Evolutionary conservation across 2,888 invertebrate genomes (phyloP).

Genomic region (Trichopoda pennipes): DNA sequence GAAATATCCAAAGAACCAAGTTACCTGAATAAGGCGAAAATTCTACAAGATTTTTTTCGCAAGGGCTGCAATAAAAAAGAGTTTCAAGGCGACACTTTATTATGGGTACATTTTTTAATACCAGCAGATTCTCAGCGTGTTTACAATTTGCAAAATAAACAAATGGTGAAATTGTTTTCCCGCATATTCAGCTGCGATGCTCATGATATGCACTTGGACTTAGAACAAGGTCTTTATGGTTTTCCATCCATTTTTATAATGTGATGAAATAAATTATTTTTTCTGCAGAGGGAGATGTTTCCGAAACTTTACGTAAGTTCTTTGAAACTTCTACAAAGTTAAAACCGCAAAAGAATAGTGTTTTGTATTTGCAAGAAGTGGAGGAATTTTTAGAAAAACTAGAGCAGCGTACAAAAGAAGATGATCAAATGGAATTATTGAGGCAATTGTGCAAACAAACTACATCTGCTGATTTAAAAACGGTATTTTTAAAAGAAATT

Average conservation of each 20-base stretch:
- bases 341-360: conserved; percentile 85
- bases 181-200: conserved; percentile 88
- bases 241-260: not conserved
- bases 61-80: conserved; percentile 83
- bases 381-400: conserved; percentile 89
- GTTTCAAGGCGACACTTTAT: conserved; percentile 88
- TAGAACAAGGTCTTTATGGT: conserved; percentile 85
- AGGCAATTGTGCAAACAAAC: conserved; percentile 88
- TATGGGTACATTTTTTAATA: conserved; percentile 91
- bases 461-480: conserved; percentile 91
- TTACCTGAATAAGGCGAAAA: conserved; percentile 83
- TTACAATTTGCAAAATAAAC: conserved; percentile 96
- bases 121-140: conserved; percentile 91
- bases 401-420: conserved; percentile 90
- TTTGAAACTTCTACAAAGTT: conserved; percentile 85
- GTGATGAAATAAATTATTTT: not conserved
- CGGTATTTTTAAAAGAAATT: conserved; percentile 77
- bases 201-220: conserved; percentile 91
- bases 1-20: conserved; percentile 89
- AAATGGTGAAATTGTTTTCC: conserved; percentile 93
- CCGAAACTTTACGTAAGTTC: conserved; percentile 90
- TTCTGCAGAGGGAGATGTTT: conserved; percentile 86
- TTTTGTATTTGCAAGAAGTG: conserved; percentile 87
- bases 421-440: conserved; percentile 91
- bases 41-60: conserved; percentile 86